Conservation (phyloP, 2,113 vertebrate genomes). For the Papio anubis region DNA sequence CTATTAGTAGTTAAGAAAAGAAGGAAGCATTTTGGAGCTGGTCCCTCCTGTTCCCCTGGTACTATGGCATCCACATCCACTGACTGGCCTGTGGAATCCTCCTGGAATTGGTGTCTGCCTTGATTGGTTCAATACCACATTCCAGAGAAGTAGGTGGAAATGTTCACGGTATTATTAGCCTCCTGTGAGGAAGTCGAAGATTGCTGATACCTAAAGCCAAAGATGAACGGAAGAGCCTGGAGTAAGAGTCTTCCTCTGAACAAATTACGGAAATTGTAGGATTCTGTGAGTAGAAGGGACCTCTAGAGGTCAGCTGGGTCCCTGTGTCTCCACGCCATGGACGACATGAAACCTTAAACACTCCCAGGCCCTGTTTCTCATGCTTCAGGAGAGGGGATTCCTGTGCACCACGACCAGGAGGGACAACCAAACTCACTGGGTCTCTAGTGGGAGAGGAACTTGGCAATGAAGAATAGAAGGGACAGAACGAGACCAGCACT, state of each 20-base stretch:
- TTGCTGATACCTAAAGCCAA: not conserved
- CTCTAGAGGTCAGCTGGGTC: not conserved
- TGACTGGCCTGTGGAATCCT: not conserved
- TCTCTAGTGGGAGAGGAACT: not conserved
- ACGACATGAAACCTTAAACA: accelerated
- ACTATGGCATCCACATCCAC: not conserved
- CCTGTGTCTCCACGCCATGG: not conserved
- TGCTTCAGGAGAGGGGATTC: not conserved
- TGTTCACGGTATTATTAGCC: not conserved
- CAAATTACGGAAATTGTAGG: not conserved
- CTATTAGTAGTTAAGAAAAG: not conserved
- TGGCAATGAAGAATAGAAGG: not conserved
- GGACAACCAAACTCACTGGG: not conserved
- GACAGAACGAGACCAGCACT: not conserved
- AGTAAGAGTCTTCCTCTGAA: not conserved
- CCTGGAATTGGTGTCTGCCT: not conserved
- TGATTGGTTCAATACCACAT: not conserved
- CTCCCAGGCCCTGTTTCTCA: too few species aligned
- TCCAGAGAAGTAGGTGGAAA: not conserved
- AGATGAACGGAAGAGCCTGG: not conserved
- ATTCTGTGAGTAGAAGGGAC: not conserved
- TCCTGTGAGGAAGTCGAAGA: not conserved
- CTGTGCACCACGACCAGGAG: not conserved
- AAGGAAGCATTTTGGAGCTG: not conserved
- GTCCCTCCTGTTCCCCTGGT: too few species aligned